Evolutionary conservation across 2,797 vertebrate genomes (phyloP).

Genomic region (Neosalanx taihuensis): DNA sequence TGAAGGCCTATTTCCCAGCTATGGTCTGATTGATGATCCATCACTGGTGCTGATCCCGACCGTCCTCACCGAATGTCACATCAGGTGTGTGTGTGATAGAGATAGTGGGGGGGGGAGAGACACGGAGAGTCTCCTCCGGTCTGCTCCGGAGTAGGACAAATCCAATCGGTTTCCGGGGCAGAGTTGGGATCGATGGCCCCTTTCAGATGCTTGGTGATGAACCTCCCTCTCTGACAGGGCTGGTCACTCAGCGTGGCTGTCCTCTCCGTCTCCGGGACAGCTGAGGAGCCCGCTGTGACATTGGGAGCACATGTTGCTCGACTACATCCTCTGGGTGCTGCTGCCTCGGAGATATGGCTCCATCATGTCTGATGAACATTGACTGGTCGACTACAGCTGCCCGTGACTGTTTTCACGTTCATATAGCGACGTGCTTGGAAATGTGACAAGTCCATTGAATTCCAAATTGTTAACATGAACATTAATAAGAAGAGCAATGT

Average conservation of each 20-base stretch:
- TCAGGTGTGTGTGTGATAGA: slow-evolving; percentile 7
- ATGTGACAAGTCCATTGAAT: not conserved
- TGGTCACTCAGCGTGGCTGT: slow-evolving; percentile 66
- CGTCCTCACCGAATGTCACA: slow-evolving; percentile 59
- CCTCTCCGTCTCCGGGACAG: slow-evolving; percentile 53
- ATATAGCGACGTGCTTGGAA: not conserved
- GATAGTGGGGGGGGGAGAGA: slow-evolving; percentile 8
- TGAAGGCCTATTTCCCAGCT: slow-evolving; percentile 59
- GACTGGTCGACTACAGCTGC: not conserved
- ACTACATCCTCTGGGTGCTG: not conserved
- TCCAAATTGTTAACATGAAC: not conserved
- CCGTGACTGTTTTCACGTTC: too few species aligned
- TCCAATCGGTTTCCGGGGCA: slow-evolving; percentile 69
- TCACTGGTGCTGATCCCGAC: slow-evolving; percentile 60
- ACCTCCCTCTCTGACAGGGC: slow-evolving; percentile 69
- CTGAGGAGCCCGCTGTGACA: slow-evolving; percentile 32
- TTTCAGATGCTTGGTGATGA: slow-evolving; percentile 70
- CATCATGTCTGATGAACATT: too few species aligned
- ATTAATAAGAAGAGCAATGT: not conserved
- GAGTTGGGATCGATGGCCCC: slow-evolving; percentile 68
- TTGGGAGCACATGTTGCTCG: not conserved
- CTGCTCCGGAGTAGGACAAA: slow-evolving; percentile 67
- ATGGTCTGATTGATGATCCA: slow-evolving; percentile 58
- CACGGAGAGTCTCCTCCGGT: slow-evolving; percentile 26
- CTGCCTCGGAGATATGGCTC: too few species aligned